A percentile compares a stretch with the other conserved stretches of the same genome.
phyloP scores from a whole-genome alignment of 2,113 vertebrate species.

The Emydocephalus ijimae region DNA sequence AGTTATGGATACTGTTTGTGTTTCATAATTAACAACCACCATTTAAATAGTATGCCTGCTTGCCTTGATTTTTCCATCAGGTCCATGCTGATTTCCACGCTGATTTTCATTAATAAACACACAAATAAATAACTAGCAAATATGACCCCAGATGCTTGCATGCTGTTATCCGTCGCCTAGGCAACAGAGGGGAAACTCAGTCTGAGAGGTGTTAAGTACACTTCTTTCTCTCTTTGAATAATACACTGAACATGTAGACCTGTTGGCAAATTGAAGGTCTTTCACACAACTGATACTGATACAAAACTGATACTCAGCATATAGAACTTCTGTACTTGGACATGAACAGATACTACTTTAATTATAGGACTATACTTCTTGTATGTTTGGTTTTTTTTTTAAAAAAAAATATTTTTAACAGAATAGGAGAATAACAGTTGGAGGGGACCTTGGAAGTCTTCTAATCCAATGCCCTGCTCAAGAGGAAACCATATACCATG shows the following conservation, averaged over 20 bases:
- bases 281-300: not conserved
- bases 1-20: not conserved
- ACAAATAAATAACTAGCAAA: not conserved
- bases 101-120: not conserved
- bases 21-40: not conserved
- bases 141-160: not conserved
- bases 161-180: conserved; percentile 10
- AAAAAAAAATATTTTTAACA: too few relatives aligned
- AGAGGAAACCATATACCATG: too few relatives aligned
- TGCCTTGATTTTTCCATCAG: not conserved
- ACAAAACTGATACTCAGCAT: not conserved
- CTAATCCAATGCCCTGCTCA: not conserved
- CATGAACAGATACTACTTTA: not conserved
- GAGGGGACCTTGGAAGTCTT: not conserved
- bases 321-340: not conserved
- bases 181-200: not conserved
- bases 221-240: not conserved
- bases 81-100: not conserved
- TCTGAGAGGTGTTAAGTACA: not conserved
- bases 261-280: not conserved
- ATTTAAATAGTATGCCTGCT: not conserved
- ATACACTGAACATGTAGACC: not conserved
- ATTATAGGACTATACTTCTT: not conserved
- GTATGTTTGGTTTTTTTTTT: not conserved
- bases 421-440: not conserved